These are phyloP conservation scores for Mormyrus iriodes DNA, from an alignment of 2,113 vertebrate species.

Conservation along the genomic window DNA sequence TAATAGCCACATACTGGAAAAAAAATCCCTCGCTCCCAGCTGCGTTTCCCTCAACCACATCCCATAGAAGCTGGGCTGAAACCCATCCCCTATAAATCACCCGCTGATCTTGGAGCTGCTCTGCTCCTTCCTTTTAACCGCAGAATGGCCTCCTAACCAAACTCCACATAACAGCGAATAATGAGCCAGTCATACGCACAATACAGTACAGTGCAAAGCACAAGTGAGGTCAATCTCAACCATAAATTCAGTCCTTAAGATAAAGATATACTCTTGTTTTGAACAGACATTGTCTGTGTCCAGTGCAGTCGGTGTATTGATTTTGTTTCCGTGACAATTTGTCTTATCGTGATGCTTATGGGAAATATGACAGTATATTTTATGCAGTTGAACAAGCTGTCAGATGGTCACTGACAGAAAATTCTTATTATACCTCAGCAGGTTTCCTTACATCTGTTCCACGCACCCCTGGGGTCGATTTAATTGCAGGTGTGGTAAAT, in stretches of 20 bases:
- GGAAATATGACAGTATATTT: constrained; percentile 12
- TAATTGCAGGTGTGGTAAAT: constrained; percentile 19
- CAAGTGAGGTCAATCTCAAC: background rate
- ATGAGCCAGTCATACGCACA: background rate
- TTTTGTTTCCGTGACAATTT: background rate
- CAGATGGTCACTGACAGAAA: constrained; percentile 14
- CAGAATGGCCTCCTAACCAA: background rate
- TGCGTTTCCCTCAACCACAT: background rate
- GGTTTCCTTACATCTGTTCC: constrained; percentile 18
- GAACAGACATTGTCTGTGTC: background rate
- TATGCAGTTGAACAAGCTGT: constrained; percentile 17
- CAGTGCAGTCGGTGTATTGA: background rate
- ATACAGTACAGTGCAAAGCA: background rate
- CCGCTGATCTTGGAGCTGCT: background rate
- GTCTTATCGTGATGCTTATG: background rate
- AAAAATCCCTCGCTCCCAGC: background rate
- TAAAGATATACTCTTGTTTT: background rate
- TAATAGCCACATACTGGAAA: constrained; percentile 7
- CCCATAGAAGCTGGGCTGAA: background rate
- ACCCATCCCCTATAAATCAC: constrained; percentile 9
- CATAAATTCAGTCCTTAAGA: background rate
- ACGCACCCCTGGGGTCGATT: constrained; percentile 4
- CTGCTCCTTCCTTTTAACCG: background rate
- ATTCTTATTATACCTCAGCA: constrained; percentile 12
- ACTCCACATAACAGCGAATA: background rate